Base-by-base conservation (phyloP, 1,140 invertebrate species). In the Daktulosphaira vitifoliae region DNA sequence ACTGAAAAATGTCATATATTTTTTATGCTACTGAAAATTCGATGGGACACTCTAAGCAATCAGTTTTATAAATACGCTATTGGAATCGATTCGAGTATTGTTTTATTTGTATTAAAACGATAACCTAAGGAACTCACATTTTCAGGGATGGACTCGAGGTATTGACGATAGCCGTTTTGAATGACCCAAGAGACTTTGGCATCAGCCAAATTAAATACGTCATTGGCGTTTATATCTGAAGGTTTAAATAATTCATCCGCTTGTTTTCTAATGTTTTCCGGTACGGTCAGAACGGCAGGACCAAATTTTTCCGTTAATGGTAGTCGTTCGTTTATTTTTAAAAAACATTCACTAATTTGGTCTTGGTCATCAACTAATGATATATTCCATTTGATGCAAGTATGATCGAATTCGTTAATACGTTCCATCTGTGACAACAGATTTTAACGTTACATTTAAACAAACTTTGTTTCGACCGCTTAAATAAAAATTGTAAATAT, bases 341-440 rank as follows among this genome's bases (percentile, higher is more conserved):
- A 46, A 33, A 48, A 46, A 15, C 20, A 16, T 48, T 48, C 26
- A 26, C 62, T 26, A 15, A 54, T 9, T 13, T 42, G 16, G 25
- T 65, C 59, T 49, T 65, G 59, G 39, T 65, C 65, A 37, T 56
- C 29, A 25, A 25, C 65, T 42, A 68, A 65, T 11, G 18, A 49
- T 38, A 44, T 46, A 29, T 65, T 20, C 39, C 65, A 64, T 56
- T 53, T 59, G 22, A 39, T 29, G 15, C 33, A 65, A 15, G 13
- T 65, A 0, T 51, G 20, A 20, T 65, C 29, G 26, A 65, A 65
- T 22, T 49, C 26, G 51, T 38, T 42, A 8, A 80, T 66, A 5
- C 29, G 29, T 33, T 11, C 11, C 29, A 11, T 33, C 29, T 33
- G 29, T 11, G 29, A 6, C 11, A 33, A 33, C n/a, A n/a, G n/a